A percentile compares a stretch with the other conserved stretches of the same genome.
phyloP scores from a whole-genome alignment of 2,113 vertebrate species.

The Struthidea cinerea region DNA sequence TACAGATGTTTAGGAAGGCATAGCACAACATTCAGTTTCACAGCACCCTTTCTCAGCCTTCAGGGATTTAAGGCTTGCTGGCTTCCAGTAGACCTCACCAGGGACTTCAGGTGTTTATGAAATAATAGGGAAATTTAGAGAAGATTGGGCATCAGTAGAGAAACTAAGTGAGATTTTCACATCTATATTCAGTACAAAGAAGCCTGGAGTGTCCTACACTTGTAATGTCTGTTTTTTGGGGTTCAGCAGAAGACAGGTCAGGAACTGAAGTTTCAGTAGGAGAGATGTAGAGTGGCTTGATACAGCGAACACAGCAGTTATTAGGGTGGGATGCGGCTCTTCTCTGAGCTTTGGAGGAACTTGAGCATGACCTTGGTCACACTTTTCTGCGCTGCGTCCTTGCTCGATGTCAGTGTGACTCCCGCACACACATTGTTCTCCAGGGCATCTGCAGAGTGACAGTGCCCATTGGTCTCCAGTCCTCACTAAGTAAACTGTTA shows the following conservation, averaged over 20 bases:
- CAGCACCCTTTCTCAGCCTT: neutral
- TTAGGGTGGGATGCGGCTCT: neutral
- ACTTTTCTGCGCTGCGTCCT: neutral
- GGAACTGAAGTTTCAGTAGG: neutral
- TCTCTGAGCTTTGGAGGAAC: neutral
- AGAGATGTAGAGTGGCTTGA: neutral
- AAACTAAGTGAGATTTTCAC: neutral
- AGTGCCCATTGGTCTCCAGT: accelerated
- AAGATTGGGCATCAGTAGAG: neutral
- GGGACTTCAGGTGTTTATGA: neutral
- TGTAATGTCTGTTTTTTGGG: accelerated
- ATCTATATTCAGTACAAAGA: neutral
- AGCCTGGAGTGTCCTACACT: neutral
- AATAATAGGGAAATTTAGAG: neutral
- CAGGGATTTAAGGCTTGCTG: neutral
- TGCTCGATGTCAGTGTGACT: accelerated
- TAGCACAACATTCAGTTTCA: neutral
- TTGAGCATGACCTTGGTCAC: neutral
- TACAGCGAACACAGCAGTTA: neutral
- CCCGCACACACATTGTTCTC: neutral
- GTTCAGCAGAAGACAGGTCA: neutral
- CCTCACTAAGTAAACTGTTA: neutral
- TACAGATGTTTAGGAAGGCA: neutral
- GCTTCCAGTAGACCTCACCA: neutral
- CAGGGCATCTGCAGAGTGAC: neutral